Evolutionary conservation across 2,113 vertebrate genomes (phyloP).

Genomic region (Oncorhynchus gorbuscha): DNA sequence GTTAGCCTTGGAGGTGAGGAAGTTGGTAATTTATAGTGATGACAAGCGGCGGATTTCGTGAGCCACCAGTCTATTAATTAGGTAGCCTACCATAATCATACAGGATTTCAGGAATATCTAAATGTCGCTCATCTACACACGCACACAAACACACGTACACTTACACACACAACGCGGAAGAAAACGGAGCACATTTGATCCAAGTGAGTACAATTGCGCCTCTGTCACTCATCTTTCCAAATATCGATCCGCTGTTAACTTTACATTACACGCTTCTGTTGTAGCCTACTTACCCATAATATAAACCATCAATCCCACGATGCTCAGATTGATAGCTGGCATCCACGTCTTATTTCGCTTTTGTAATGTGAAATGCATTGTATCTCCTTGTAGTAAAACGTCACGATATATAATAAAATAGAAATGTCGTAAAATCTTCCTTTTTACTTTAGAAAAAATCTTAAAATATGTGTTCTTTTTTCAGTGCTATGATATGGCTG

Average conservation of each 20-base stretch:
- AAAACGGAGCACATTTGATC: not conserved
- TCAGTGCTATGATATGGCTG: slow-evolving; percentile 30
- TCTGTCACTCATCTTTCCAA: not conserved
- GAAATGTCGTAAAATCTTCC: not conserved
- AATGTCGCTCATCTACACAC: not conserved
- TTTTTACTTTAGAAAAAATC: slow-evolving; percentile 4
- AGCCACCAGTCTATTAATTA: not conserved
- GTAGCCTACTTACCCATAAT: slow-evolving; percentile 25
- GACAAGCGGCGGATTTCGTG: not conserved
- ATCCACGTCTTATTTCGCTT: slow-evolving; percentile 14
- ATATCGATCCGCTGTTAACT: not conserved
- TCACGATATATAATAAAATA: not conserved
- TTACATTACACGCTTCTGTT: not conserved
- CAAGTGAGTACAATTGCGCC: not conserved
- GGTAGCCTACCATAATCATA: not conserved
- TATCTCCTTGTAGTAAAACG: slow-evolving; percentile 11
- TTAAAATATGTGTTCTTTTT: slow-evolving; percentile 7
- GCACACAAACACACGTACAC: not conserved
- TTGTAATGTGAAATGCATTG: slow-evolving; percentile 21
- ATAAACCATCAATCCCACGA: slow-evolving; percentile 24
- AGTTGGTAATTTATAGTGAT: not conserved
- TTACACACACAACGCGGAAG: not conserved
- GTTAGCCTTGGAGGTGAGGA: not conserved
- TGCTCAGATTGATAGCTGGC: slow-evolving; percentile 11
- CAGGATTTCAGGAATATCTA: not conserved